Conservation (phyloP, 2,888 invertebrate genomes). For the Fragum fragum region DNA sequence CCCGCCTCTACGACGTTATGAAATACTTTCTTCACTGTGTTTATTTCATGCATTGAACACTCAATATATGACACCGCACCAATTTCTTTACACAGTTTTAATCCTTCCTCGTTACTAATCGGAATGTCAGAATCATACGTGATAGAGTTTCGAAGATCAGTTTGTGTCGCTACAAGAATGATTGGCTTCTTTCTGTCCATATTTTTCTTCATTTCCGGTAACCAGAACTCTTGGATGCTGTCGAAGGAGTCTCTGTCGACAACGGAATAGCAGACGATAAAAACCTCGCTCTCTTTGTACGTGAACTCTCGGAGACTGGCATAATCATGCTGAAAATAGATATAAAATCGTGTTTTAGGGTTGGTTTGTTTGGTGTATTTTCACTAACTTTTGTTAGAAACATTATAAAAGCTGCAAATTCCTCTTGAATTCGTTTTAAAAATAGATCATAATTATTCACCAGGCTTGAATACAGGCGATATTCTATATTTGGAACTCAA, state of each 20-base stretch:
- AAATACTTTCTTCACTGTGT: slow-evolving; percentile 74
- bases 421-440: no score
- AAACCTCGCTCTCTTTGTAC: slow-evolving; percentile 79
- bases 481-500: no score
- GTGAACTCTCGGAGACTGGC: slow-evolving; percentile 76
- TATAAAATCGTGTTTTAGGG: slow-evolving; percentile 20
- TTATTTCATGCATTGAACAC: slow-evolving; percentile 68
- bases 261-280: slow-evolving; percentile 78
- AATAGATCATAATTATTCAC: no score
- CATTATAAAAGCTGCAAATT: no score
- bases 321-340: slow-evolving; percentile 75
- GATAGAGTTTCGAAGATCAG: slow-evolving; percentile 72
- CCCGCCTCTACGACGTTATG: slow-evolving; percentile 74
- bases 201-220: slow-evolving; percentile 77
- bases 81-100: slow-evolving; percentile 72
- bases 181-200: slow-evolving; percentile 74
- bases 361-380: no score
- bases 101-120: slow-evolving; percentile 74
- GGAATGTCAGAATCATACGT: slow-evolving; percentile 71
- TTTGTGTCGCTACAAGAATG: slow-evolving; percentile 79
- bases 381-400: no score
- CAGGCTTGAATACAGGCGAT: no score
- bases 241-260: slow-evolving; percentile 78
- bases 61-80: slow-evolving; percentile 76
- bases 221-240: slow-evolving; percentile 75